phyloP scores from a whole-genome alignment of 2,113 vertebrate genomes.

The Ciconia boyciana region DNA sequence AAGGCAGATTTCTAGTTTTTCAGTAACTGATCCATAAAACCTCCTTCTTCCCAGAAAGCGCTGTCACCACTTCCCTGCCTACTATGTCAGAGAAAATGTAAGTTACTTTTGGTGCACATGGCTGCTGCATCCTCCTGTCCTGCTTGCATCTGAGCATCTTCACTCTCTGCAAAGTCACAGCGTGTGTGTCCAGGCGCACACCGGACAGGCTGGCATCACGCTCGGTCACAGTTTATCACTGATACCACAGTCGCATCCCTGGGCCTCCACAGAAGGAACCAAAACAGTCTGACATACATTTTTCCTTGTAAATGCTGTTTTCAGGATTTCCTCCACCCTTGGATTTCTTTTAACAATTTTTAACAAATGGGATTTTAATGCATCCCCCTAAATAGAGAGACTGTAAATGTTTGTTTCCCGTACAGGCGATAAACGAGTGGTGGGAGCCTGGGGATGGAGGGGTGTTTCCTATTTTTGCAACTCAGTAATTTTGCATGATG shows the following conservation, averaged over 20 bases:
- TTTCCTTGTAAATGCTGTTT: not conserved
- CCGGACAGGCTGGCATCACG: not conserved
- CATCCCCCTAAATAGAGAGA: not conserved
- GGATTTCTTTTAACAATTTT: not conserved
- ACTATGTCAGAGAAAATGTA: not conserved
- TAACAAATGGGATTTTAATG: not conserved
- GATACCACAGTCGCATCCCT: not conserved
- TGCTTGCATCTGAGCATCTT: not conserved
- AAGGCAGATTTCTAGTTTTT: not conserved
- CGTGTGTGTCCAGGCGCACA: rapidly evolving
- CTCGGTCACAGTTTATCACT: not conserved
- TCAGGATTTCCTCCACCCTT: not conserved
- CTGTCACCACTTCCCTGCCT: not conserved
- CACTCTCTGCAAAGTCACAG: not conserved
- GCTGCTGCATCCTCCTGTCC: not conserved
- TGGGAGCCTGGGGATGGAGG: not conserved
- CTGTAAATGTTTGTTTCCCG: not conserved
- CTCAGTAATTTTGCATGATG: not conserved
- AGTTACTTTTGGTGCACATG: not conserved
- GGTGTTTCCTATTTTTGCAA: not conserved
- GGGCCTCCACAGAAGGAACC: not conserved
- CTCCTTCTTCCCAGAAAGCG: not conserved
- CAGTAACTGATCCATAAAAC: not conserved
- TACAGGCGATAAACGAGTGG: not conserved
- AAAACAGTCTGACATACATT: not conserved